Base-by-base conservation (phyloP, 2,797 vertebrate genomes). In the Alcedo quadribrachys region DNA sequence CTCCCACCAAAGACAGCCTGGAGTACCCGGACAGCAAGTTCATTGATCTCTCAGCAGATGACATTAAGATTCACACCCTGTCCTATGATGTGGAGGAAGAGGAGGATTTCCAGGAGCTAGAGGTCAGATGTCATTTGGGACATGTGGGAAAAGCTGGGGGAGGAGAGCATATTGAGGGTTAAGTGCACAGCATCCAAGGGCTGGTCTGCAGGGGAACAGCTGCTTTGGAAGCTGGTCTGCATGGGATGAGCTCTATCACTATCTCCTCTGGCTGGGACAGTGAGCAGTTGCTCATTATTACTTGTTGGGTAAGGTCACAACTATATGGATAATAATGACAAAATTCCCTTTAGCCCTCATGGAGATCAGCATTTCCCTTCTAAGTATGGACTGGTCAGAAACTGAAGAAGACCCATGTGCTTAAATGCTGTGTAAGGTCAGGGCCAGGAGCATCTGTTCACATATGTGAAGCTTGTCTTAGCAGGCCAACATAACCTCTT, bases 31-130 rank as follows among this genome's bases (percentile, higher is more conserved):
- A 99, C 8, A 96, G 98, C 87, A 99, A 98, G 92, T 98, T 99
- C 91, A 97, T 99, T 5, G 98, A 98, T 77, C 98, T 98, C 66
- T 98, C 98, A 0, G 93, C 97, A 0, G 98, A 99, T 0, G 98
- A 99, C 15, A 96, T 98, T 85, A 99, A 98, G 97, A 98, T 99
- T 93, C 98, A 98, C 48, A 98, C 98, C 5, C 98, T 99, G 40
- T 99, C 99, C 25, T 99, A 99, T 0, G 98, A 99, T 4, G 97
- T 98, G 22, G 98, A 99, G 7, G 98, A 99, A 2, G 98, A 99
- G 0, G 98, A 99, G 12, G 98, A 99, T 43, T 98, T 99, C 94
- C 98, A 99, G 96, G 99, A 99, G 87, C 96, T 99, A 11, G 99
- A 99, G 98, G 99, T 99, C 88, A 98, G 98, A 66, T 48, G 10